Conservation (phyloP, 2,113 vertebrate genomes). For the Scartelaos histophorus region DNA sequence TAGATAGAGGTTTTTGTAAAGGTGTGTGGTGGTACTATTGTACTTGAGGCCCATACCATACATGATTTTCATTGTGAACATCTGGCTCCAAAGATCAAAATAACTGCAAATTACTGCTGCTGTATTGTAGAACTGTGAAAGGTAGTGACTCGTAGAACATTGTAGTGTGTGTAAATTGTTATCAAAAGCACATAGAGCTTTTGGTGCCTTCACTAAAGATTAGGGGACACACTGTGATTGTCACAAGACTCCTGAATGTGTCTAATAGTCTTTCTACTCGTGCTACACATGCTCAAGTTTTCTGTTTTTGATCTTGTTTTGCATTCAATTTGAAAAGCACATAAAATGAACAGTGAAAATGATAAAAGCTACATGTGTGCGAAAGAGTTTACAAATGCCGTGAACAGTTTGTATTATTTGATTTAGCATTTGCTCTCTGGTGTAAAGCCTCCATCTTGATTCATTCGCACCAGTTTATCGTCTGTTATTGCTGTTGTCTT, state of each 20-base stretch:
- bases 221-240: slow-evolving; percentile 30
- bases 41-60: slow-evolving; percentile 27
- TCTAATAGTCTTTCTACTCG: slow-evolving; percentile 38
- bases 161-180: slow-evolving; percentile 20
- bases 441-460: slow-evolving; percentile 22
- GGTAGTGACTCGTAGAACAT: slow-evolving; percentile 36
- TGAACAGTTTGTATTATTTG: slow-evolving; percentile 26
- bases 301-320: slow-evolving; percentile 39
- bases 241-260: slow-evolving; percentile 29
- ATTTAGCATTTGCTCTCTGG: slow-evolving; percentile 25
- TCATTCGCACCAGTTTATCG: slow-evolving; percentile 33
- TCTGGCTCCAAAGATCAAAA: slow-evolving; percentile 36
- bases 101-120: slow-evolving; percentile 31
- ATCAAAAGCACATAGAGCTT: slow-evolving; percentile 29
- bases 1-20: slow-evolving; percentile 71
- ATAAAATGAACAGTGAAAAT: slow-evolving; percentile 41
- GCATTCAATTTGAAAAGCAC: slow-evolving; percentile 20
- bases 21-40: slow-evolving; percentile 51
- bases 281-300: slow-evolving; percentile 22
- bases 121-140: slow-evolving; percentile 34
- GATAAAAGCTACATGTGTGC: slow-evolving; percentile 41
- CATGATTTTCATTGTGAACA: slow-evolving; percentile 22
- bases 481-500: slow-evolving; percentile 20
- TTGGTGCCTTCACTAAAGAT: background rate
- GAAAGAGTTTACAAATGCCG: slow-evolving; percentile 29